Conservation (phyloP, 30 jellyfish, hydroid and myxozoan genomes). For the Clytia hemisphaerica region DNA sequence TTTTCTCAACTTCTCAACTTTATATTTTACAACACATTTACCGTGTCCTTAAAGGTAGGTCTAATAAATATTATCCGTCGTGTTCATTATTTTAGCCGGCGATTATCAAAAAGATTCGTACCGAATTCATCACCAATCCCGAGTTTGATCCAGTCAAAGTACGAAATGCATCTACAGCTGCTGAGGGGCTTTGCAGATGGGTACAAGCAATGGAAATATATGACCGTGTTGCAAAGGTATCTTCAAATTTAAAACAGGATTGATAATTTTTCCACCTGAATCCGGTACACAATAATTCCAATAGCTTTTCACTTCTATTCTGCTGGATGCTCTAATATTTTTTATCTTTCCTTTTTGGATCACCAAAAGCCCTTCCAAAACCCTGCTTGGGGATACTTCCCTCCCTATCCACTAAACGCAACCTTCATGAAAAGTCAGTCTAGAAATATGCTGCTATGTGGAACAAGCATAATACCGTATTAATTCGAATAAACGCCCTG, state of each 20-base stretch:
- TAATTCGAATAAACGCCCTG: not conserved
- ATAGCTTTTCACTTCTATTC: not conserved
- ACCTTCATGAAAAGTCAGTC: too few relatives aligned
- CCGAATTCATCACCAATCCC: conserved; percentile 80
- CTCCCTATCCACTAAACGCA: not conserved
- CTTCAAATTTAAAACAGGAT: not conserved
- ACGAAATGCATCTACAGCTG: conserved; percentile 94
- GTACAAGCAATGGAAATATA: conserved; percentile 96
- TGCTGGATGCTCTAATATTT: not conserved
- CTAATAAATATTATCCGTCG: not conserved
- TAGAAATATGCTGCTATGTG: too few relatives aligned
- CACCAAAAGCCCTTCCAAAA: not conserved
- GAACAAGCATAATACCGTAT: not conserved
- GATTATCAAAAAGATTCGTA: conserved; percentile 74
- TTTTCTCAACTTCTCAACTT: not conserved
- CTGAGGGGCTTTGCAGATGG: conserved; percentile 98
- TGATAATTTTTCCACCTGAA: not conserved
- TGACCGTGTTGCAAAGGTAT: conserved; percentile 97
- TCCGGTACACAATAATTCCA: not conserved
- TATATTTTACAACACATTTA: not conserved
- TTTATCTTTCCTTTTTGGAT: not conserved
- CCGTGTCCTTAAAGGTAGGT: not conserved
- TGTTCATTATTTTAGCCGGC: conserved; percentile 42
- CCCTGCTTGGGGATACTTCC: not conserved
- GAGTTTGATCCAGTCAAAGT: conserved; percentile 96